Evolutionary conservation across 2,888 invertebrate species (phyloP).

Genomic region (Taphrorychus bicolor): DNA sequence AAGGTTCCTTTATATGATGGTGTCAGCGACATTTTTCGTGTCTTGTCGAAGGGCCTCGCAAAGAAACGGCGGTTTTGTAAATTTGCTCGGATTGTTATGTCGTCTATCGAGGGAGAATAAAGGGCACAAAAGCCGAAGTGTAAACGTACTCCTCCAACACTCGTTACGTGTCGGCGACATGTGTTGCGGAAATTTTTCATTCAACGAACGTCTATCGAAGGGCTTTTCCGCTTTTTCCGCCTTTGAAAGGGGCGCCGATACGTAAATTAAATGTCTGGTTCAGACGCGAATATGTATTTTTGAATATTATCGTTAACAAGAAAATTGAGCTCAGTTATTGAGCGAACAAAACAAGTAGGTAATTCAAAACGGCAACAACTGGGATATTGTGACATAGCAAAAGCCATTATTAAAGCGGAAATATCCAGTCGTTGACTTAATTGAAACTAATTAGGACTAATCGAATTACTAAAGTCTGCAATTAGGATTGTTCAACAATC

Average conservation of each 20-base stretch:
- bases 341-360: too few species aligned
- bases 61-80: neutral
- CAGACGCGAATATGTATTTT: slow-evolving; percentile 7
- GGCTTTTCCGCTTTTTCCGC: slow-evolving; percentile 4
- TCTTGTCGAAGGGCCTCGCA: neutral
- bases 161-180: slow-evolving; percentile 16
- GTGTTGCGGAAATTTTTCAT: slow-evolving; percentile 15
- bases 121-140: neutral
- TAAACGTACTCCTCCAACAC: slow-evolving; percentile 4
- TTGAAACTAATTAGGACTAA: too few species aligned
- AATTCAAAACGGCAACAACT: too few species aligned
- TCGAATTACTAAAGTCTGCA: too few species aligned
- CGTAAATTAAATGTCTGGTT: slow-evolving; percentile 18
- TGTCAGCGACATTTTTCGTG: neutral
- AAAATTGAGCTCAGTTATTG: too few species aligned
- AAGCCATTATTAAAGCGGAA: too few species aligned
- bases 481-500: too few species aligned
- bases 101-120: neutral
- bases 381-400: too few species aligned
- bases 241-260: slow-evolving; percentile 7
- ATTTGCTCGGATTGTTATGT: neutral
- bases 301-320: too few species aligned
- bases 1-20: neutral
- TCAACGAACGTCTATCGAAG: slow-evolving; percentile 1
- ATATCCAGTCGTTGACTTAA: too few species aligned